These are phyloP conservation scores for Phalacrocorax carbo DNA, from an alignment of 2,113 vertebrate species.

Conservation along the genomic window DNA sequence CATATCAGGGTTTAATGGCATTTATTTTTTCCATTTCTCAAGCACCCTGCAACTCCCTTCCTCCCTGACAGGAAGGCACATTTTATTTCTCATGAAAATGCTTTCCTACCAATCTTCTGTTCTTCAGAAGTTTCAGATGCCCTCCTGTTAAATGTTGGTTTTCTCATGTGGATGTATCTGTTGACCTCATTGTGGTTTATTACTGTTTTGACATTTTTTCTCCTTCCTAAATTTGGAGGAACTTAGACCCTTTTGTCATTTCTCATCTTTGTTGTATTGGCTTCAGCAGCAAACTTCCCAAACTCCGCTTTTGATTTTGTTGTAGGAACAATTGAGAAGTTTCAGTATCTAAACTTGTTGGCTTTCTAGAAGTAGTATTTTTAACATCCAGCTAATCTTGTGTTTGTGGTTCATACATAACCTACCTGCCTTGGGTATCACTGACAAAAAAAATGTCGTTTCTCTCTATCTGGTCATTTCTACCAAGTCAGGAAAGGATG, in stretches of 20 bases:
- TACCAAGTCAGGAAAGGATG: conserved; percentile 65
- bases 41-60: conserved; percentile 78
- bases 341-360: conserved; percentile 16
- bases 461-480: conserved; percentile 34
- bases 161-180: conserved; percentile 59
- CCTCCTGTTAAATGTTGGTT: conserved; percentile 65
- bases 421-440: neutral
- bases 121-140: conserved; percentile 74
- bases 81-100: conserved; percentile 78
- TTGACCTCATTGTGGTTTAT: conserved; percentile 68
- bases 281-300: conserved; percentile 60
- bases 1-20: conserved; percentile 75
- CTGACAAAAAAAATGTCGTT: conserved; percentile 13
- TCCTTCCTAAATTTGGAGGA: conserved; percentile 66
- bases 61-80: conserved; percentile 80
- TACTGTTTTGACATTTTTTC: conserved; percentile 60
- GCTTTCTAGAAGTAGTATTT: conserved; percentile 63
- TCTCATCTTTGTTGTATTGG: conserved; percentile 60
- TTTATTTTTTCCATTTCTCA: conserved; percentile 75
- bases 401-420: conserved; percentile 46
- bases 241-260: conserved; percentile 54
- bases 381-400: conserved; percentile 49
- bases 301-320: conserved; percentile 46
- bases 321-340: conserved; percentile 43
- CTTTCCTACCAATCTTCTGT: conserved; percentile 68